Evolutionary conservation across 2,113 vertebrate species (phyloP).

Genomic region (Xiphophorus couchianus): DNA sequence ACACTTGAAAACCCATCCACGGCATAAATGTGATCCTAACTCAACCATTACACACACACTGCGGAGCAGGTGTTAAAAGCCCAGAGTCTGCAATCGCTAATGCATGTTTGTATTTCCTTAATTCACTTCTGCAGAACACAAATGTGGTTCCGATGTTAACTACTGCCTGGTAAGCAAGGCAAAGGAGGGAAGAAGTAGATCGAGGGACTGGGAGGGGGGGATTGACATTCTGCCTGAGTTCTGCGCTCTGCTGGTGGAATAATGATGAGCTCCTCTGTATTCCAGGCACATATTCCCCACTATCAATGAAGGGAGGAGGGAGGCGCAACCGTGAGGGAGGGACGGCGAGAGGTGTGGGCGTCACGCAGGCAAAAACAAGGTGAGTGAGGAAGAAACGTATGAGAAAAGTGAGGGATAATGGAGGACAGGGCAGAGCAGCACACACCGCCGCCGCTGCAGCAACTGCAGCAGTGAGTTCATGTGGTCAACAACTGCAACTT

Average conservation of each 20-base stretch:
- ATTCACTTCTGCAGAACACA: constrained; percentile 38
- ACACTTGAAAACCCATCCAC: constrained; percentile 44
- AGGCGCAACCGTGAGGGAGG: constrained; percentile 51
- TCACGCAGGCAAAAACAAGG: constrained; percentile 59
- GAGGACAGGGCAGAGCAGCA: constrained; percentile 52
- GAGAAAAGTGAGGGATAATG: constrained; percentile 49
- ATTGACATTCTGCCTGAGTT: constrained; percentile 80
- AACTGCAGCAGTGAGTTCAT: constrained; percentile 44
- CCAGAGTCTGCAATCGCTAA: constrained; percentile 5
- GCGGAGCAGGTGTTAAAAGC: constrained; percentile 50
- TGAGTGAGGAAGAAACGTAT: constrained; percentile 46
- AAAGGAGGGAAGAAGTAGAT: constrained; percentile 51
- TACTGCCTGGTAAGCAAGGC: constrained; percentile 65
- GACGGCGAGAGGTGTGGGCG: constrained; percentile 15
- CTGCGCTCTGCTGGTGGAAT: constrained; percentile 78
- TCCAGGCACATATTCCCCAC: constrained; percentile 80
- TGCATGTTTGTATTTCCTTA: constrained; percentile 31
- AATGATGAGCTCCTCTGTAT: constrained; percentile 84
- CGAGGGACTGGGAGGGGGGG: constrained; percentile 43
- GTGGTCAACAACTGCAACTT: constrained; percentile 15
- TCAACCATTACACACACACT: constrained; percentile 36
- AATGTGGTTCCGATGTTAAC: constrained; percentile 68
- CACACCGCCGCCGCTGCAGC: constrained; percentile 1
- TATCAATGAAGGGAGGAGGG: constrained; percentile 79
- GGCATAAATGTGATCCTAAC: constrained; percentile 47